Percentiles rank a stretch among this genome's conserved stretches.
Evolutionary conservation across 2,797 vertebrate species (phyloP).

Genomic region (Manis pentadactyla): DNA sequence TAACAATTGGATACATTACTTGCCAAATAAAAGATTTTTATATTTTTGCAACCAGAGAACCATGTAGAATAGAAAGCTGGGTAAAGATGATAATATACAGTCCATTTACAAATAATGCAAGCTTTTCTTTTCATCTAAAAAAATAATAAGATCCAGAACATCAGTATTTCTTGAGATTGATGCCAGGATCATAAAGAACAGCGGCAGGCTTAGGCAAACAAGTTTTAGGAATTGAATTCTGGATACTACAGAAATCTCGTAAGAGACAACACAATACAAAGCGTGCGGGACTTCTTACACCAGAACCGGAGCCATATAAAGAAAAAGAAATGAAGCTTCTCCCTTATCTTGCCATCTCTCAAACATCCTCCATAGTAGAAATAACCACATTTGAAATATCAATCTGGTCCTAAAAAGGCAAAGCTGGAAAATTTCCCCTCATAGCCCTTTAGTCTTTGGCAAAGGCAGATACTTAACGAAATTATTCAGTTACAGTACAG

Average conservation of each 20-base stretch:
- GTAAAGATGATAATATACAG: background rate
- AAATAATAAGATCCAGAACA: background rate
- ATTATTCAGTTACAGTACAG: background rate
- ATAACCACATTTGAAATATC: background rate
- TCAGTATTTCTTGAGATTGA: background rate
- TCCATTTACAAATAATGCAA: background rate
- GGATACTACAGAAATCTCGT: background rate
- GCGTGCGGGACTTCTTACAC: background rate
- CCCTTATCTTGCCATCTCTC: background rate
- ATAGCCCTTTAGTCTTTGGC: background rate
- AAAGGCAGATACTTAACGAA: background rate
- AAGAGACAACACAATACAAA: background rate
- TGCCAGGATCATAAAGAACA: background rate
- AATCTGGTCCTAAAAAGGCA: background rate
- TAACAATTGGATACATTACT: background rate
- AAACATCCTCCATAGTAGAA: background rate
- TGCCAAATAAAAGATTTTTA: background rate
- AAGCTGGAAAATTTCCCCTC: background rate
- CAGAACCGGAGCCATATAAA: background rate
- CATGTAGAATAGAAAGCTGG: background rate
- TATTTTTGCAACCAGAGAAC: background rate
- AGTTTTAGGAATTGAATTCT: background rate
- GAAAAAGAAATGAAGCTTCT: background rate
- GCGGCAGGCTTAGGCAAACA: background rate
- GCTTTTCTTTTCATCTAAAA: background rate